phyloP scores from a whole-genome alignment of 2,888 invertebrate genomes.

The Myopa tessellatipennis region DNA sequence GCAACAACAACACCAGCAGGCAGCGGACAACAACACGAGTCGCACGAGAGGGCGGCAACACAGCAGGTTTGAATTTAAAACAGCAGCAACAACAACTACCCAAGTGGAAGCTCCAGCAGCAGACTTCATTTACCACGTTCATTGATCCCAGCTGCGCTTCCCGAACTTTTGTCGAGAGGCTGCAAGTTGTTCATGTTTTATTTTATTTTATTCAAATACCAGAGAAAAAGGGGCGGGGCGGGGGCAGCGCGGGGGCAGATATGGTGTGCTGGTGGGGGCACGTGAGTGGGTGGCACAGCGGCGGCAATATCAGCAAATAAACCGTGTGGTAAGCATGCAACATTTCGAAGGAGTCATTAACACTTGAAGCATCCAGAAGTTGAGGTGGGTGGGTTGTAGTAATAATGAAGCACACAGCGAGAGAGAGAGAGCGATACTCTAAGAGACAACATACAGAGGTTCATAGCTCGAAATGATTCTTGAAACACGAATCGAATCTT shows the following conservation, averaged over 20 bases:
- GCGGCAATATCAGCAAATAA: background rate
- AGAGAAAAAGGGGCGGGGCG: background rate
- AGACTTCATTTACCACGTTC: constrained; percentile 25
- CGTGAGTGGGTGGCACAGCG: background rate
- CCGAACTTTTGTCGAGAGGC: constrained; percentile 22
- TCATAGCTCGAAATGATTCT: background rate
- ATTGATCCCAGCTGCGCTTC: constrained; percentile 30
- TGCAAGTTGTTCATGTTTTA: background rate
- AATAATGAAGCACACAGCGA: background rate
- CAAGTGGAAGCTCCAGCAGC: constrained; percentile 6
- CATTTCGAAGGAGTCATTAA: constrained; percentile 31
- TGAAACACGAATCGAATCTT: background rate
- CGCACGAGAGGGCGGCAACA: background rate
- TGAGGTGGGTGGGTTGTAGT: background rate
- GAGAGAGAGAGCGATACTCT: background rate
- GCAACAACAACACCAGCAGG: background rate
- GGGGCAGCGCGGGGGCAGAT: background rate
- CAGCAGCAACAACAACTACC: constrained; percentile 1
- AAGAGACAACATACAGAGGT: background rate
- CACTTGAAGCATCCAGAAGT: constrained; percentile 11
- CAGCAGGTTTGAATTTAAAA: constrained; percentile 17
- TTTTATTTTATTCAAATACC: background rate
- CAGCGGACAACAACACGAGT: background rate
- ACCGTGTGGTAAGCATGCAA: constrained; percentile 32
- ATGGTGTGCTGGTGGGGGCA: background rate